Conservation (phyloP, 2,888 invertebrate genomes). For the Caenorhabditis sinica region DNA sequence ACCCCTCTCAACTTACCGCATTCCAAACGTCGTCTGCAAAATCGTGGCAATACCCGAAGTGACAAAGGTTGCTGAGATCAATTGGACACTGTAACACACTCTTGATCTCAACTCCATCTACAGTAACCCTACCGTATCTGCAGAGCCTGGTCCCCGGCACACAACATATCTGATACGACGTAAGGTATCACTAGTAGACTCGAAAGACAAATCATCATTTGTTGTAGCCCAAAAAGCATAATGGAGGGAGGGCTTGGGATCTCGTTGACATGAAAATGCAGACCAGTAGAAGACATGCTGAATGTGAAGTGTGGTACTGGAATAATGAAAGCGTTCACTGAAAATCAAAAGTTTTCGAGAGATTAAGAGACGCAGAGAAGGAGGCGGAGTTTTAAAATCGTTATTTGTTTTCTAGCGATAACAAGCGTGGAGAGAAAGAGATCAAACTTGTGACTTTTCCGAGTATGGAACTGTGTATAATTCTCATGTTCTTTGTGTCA, state of each 20-base stretch:
- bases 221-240: constrained; percentile 70
- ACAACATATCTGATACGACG: constrained; percentile 75
- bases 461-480: constrained; percentile 17
- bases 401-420: constrained; percentile 58
- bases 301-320: too few relatives aligned
- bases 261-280: constrained; percentile 66
- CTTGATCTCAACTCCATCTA: not conserved
- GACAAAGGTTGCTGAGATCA: constrained; percentile 81
- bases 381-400: constrained; percentile 33
- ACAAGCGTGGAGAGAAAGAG: constrained; percentile 25
- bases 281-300: constrained; percentile 25
- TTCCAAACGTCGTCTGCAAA: constrained; percentile 79
- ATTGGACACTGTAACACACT: constrained; percentile 66
- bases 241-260: constrained; percentile 46
- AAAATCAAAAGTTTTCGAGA: not conserved
- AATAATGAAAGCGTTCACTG: constrained; percentile 18
- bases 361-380: not conserved
- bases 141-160: constrained; percentile 77
- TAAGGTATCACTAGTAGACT: constrained; percentile 79
- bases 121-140: constrained; percentile 67
- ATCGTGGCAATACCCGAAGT: constrained; percentile 79
- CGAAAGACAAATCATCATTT: constrained; percentile 80
- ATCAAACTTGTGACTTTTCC: constrained; percentile 55
- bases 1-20: constrained; percentile 74
- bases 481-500: constrained; percentile 24